Evolutionary conservation across 2,797 vertebrate genomes (phyloP), one percentile per base, ranked within the genome.

Genomic region (Acanthurus lineatus): DNA sequence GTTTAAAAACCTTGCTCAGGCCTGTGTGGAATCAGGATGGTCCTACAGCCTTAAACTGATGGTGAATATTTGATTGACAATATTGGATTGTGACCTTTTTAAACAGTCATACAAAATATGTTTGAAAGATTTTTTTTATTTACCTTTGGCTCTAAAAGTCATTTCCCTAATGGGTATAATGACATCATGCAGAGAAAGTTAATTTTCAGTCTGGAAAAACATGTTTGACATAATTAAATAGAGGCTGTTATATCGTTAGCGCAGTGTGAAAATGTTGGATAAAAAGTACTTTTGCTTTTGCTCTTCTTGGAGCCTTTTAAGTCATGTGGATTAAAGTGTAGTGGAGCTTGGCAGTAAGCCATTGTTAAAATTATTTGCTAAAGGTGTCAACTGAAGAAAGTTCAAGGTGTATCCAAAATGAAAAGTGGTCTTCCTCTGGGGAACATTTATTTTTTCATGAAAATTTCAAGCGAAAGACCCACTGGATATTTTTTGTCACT

Each of bases 11-110:
- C 20, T 17, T 9, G 3, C 9, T 60, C 25, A 9, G 15, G 28
- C 28, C 6, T 20, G 20, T 32, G 35, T 40, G 20, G 16, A 22
- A 51, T 56, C 8, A 5, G 5, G 17, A 45, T 2, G 17, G 6
- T 54, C 9, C 8, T 48, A n/a, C 62, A 61, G 44, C 15, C 42
- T 5, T n/a, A 15, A 61, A 61, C 9, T 42, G 6, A 20, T 8
- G 57, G 6, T 16, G 35, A 45, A 59, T 59, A 47, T 59, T 16
- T 16, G 45, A 15, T 45, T 32, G 32, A 32, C 32, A 45, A 53
- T 59, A 47, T 59, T 16, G 11, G 45, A 15, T 45, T 56, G 9
- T 52, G 35, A 70, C 42, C 47, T 52, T 61, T 58, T 14, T 64
- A 15, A 47, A 20, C 11, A 40, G 20, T 62, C 17, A 42, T 42